phyloP scores from a whole-genome alignment of 2,888 invertebrate species.

The Cephus pulcher region DNA sequence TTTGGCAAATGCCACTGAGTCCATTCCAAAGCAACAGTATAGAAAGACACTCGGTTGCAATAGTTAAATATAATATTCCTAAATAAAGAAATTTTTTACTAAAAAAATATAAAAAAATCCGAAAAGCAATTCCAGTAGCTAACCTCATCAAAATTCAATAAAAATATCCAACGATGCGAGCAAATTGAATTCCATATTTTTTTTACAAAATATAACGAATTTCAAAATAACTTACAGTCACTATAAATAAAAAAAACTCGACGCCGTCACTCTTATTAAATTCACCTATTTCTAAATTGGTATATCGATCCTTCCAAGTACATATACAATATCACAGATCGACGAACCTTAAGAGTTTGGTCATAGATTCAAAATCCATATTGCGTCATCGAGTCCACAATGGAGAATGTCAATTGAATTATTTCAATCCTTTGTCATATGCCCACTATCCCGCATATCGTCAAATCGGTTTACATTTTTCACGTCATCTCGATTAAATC shows the following conservation, averaged over 20 bases:
- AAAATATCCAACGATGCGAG: background rate
- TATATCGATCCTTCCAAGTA: no score
- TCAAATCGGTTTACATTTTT: no score
- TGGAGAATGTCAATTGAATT: no score
- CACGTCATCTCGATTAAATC: no score
- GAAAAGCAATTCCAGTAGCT: background rate
- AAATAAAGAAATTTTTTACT: background rate
- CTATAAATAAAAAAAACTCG: background rate
- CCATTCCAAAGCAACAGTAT: background rate
- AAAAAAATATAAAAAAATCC: background rate
- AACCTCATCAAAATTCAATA: background rate
- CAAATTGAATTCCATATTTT: background rate
- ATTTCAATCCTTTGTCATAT: no score
- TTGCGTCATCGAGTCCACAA: no score
- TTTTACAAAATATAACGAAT: background rate
- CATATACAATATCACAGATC: no score
- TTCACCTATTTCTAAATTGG: no score
- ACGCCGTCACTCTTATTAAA: no score
- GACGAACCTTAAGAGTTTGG: no score
- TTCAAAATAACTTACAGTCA: background rate
- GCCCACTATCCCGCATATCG: no score
- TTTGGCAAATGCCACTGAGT: background rate
- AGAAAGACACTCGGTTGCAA: background rate
- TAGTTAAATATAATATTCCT: background rate
- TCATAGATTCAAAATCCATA: no score